Evolutionary conservation across 2,888 invertebrate species (phyloP).

Genomic region (Pollenia angustigena): DNA sequence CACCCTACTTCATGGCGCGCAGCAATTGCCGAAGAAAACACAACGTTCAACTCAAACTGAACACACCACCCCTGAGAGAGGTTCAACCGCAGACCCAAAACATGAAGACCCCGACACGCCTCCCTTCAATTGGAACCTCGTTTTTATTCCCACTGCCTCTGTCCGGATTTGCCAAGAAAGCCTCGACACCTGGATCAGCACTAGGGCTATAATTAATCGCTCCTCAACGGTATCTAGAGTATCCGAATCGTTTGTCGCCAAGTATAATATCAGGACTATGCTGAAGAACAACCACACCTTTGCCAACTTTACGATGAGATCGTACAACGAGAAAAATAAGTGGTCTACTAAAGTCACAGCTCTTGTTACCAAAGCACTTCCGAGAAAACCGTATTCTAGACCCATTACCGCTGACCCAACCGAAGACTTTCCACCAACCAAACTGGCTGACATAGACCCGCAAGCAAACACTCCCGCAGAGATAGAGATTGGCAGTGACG

Average conservation of each 20-base stretch:
- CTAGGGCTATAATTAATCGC: neutral
- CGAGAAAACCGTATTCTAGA: neutral
- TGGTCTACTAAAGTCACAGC: neutral
- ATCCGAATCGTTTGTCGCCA: neutral
- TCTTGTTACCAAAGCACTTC: neutral
- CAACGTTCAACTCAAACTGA: too few species aligned
- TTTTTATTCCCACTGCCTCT: neutral
- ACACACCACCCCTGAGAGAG: too few species aligned
- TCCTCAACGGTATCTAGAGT: neutral
- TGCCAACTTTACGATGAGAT: neutral
- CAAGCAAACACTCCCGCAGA: neutral
- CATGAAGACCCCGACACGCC: neutral
- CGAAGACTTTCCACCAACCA: neutral
- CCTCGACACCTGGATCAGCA: neutral
- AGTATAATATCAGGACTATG: neutral
- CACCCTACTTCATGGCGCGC: too few species aligned
- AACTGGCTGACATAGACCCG: neutral
- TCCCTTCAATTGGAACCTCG: neutral
- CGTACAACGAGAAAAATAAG: neutral
- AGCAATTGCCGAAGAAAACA: too few species aligned
- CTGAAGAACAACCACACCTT: neutral
- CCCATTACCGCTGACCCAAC: neutral
- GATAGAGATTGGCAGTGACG: neutral
- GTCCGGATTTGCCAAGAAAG: neutral
- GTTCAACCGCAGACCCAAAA: too few species aligned